Evolutionary conservation across 2,797 vertebrate species (phyloP), one percentile per base, ranked within the genome.

Genomic region (Chelmon rostratus): DNA sequence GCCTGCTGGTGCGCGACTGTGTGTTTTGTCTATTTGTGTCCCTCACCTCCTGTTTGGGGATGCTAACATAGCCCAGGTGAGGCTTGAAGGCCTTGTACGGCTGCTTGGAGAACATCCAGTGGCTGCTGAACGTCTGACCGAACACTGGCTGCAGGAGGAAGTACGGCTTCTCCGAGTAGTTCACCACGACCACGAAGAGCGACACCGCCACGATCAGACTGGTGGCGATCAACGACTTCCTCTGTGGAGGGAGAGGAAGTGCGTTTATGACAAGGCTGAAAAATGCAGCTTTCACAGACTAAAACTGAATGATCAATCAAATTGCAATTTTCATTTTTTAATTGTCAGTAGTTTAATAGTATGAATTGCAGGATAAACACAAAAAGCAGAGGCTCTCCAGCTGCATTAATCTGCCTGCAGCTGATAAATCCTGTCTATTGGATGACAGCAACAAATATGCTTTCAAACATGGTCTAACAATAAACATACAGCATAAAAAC

Each of bases 21-120:
- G 28, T 28, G 28, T 28, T 28, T 28, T 3, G 28, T 31, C 28
- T 31, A 28, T 31, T 31, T 31, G 3, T 31, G 28, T 31, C 28
- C 11, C 96, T 97, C 95, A 99, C 98, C 97, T 99, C 96, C 88
- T 96, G 96, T 4, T 96, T 97, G 86, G 96, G 97, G 78, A 99
- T 94, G 78, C 97, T 98, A 78, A 97, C 86, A 61, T 99, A 99
- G 74, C 98, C 97, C 23, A 88, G 93, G 89, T 98, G 98, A 77
- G 95, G 96, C 78, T 95, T 97, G 89, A 94, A 93, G 87, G 94
- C 93, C 84, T 94, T 96, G 87, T 95, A 95, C 16, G 93, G 93
- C 42, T 91, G 94, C 37, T 96, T 95, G 81, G 96, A 95, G 92
- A 96, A 96, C 2, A 96, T 97, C 86, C 95, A 95, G 94, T 94